These are phyloP conservation scores for Hedychridium roseum DNA, from an alignment of 2,888 invertebrate genomes.

Conservation along the genomic window DNA sequence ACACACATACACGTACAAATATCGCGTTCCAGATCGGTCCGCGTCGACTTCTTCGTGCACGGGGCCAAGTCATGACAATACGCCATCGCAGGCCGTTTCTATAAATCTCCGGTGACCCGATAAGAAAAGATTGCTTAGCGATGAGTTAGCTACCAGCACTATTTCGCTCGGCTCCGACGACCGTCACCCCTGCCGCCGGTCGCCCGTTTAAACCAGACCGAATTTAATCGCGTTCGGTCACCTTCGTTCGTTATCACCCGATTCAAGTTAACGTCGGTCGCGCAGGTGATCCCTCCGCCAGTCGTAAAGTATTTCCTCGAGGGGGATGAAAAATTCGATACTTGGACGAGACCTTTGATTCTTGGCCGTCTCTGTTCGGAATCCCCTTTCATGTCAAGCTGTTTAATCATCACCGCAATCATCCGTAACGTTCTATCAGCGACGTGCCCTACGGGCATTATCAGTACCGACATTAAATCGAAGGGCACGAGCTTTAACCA, in stretches of 20 bases:
- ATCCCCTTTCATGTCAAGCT: no score
- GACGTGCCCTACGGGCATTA: conserved; percentile 18
- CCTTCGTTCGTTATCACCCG: no score
- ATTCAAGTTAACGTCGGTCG: no score
- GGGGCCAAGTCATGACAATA: conserved; percentile 41
- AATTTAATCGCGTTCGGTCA: not conserved
- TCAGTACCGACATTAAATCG: conserved; percentile 40
- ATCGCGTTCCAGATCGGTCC: conserved; percentile 33
- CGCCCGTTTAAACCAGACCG: conserved; percentile 5
- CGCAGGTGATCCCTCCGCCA: not conserved
- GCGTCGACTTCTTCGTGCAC: conserved; percentile 19
- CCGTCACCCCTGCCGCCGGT: conserved; percentile 15
- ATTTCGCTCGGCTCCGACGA: conserved; percentile 3
- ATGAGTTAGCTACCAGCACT: conserved; percentile 33
- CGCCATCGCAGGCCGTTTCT: conserved; percentile 40
- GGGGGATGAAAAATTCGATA: no score
- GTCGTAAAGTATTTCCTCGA: no score
- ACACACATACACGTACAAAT: conserved; percentile 9
- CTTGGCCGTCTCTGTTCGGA: no score
- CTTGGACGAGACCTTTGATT: no score
- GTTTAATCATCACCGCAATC: no score
- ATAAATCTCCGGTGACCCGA: conserved; percentile 46
- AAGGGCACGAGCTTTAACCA: conserved; percentile 38
- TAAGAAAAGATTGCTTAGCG: conserved; percentile 48
- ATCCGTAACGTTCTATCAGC: no score